Conservation (phyloP, 2,113 vertebrate species). For the Plectropomus leopardus region DNA sequence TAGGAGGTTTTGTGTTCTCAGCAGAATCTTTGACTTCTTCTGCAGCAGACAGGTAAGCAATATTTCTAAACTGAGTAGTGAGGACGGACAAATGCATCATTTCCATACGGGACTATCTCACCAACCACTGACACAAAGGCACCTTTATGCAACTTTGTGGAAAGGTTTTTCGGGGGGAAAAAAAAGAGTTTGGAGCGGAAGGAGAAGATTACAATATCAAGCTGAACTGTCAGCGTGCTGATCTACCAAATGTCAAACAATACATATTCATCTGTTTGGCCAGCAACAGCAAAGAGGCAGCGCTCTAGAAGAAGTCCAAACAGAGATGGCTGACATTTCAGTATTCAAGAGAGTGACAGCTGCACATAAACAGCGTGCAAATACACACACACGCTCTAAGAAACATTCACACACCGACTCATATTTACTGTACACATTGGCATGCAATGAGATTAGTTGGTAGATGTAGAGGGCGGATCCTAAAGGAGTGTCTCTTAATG, state of each 20-base stretch:
- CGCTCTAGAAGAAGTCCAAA: slow-evolving; percentile 25
- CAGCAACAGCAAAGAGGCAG: slow-evolving; percentile 18
- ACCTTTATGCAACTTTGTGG: slow-evolving; percentile 26
- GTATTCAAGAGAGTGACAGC: slow-evolving; percentile 46
- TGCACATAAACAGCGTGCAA: slow-evolving; percentile 35
- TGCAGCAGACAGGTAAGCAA: slow-evolving; percentile 29
- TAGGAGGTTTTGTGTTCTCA: slow-evolving; percentile 53
- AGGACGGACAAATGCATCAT: slow-evolving; percentile 43
- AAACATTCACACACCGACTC: slow-evolving; percentile 4
- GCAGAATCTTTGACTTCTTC: slow-evolving; percentile 40
- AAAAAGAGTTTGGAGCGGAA: slow-evolving; percentile 33
- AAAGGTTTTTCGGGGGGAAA: neutral
- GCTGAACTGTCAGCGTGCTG: slow-evolving; percentile 49
- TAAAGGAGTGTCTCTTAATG: neutral
- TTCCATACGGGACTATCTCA: slow-evolving; percentile 11
- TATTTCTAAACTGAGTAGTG: slow-evolving; percentile 25
- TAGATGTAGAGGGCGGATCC: neutral
- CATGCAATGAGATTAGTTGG: neutral
- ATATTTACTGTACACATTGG: slow-evolving; percentile 10
- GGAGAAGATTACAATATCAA: slow-evolving; percentile 66
- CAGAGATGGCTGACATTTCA: slow-evolving; percentile 65
- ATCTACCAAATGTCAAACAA: slow-evolving; percentile 69
- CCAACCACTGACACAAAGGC: slow-evolving; percentile 26
- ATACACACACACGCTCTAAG: slow-evolving; percentile 4
- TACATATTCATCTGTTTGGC: slow-evolving; percentile 74